A percentile compares a stretch with the other conserved stretches of the same genome.
These are phyloP conservation scores for Brachylomia viminalis DNA, from an alignment of 2,888 invertebrate species.

Conservation along the genomic window DNA sequence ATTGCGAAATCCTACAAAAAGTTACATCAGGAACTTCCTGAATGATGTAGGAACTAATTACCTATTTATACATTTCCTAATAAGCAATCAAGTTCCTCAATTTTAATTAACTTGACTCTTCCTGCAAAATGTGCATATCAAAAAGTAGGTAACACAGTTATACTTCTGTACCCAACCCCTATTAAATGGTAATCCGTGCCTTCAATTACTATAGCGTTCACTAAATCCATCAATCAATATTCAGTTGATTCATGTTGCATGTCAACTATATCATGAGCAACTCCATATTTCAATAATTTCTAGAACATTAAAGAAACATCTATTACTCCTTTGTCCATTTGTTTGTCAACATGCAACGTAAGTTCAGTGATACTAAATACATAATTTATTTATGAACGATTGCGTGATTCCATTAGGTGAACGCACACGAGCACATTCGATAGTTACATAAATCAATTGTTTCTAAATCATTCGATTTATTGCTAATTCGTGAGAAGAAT, in stretches of 20 bases:
- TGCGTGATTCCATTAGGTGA: constrained; percentile 44
- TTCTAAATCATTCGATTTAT: constrained; percentile 27
- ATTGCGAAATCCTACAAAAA: background rate
- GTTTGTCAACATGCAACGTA: constrained; percentile 54
- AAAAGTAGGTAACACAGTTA: constrained; percentile 8
- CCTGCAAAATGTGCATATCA: background rate
- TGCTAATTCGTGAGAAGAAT: constrained; percentile 7
- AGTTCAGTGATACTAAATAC: constrained; percentile 58
- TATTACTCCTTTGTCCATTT: constrained; percentile 30
- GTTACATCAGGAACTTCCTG: constrained; percentile 6
- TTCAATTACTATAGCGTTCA: constrained; percentile 1
- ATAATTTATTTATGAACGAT: constrained; percentile 40
- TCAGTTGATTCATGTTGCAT: constrained; percentile 19
- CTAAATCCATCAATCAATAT: constrained; percentile 22
- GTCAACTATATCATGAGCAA: constrained; percentile 4
- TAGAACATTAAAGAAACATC: constrained; percentile 21
- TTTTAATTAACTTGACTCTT: constrained; percentile 23
- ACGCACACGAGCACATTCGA: constrained; percentile 18
- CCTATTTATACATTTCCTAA: constrained; percentile 21
- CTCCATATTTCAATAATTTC: constrained; percentile 40
- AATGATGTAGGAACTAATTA: constrained; percentile 30
- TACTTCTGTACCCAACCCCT: background rate
- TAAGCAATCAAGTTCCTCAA: constrained; percentile 11
- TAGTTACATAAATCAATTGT: constrained; percentile 44
- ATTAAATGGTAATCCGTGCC: background rate